Evolutionary conservation across 2,113 vertebrate species (phyloP).

Genomic region (Phaethornis superciliosus): DNA sequence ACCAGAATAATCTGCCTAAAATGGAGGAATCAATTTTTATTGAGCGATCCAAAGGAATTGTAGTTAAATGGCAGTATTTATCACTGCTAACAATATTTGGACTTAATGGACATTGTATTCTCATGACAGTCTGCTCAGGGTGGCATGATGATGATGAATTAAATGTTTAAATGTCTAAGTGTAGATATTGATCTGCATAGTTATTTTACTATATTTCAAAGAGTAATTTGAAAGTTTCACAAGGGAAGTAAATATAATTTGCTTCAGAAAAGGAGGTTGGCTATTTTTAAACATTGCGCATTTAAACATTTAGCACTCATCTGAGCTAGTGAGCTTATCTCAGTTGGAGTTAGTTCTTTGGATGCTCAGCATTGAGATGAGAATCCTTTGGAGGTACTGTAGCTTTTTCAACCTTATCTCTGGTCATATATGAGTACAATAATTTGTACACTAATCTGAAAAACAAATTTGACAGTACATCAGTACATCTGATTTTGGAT

Average conservation of each 20-base stretch:
- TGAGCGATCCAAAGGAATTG: conserved; percentile 19
- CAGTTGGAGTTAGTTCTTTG: not conserved
- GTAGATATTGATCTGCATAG: not conserved
- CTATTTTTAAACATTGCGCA: not conserved
- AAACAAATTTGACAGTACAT: not conserved
- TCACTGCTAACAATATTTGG: conserved; percentile 35
- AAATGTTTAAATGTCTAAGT: not conserved
- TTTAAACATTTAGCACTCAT: not conserved
- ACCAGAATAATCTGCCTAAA: not conserved
- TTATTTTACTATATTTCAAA: conserved; percentile 19
- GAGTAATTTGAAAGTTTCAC: not conserved
- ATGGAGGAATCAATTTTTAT: not conserved
- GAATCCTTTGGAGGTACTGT: not conserved
- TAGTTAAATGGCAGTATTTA: conserved; percentile 34
- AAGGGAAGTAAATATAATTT: not conserved
- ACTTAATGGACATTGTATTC: conserved; percentile 17
- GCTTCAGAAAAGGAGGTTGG: not conserved
- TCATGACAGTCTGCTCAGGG: not conserved
- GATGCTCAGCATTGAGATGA: not conserved
- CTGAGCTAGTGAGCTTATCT: not conserved
- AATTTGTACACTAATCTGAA: not conserved
- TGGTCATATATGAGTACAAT: not conserved
- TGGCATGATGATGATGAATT: conserved; percentile 17
- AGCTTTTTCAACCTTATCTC: not conserved
- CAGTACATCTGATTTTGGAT: not conserved